These are phyloP conservation scores for Zaprionus vittiger DNA, from an alignment of 1,140 invertebrate species.

Conservation along the genomic window DNA sequence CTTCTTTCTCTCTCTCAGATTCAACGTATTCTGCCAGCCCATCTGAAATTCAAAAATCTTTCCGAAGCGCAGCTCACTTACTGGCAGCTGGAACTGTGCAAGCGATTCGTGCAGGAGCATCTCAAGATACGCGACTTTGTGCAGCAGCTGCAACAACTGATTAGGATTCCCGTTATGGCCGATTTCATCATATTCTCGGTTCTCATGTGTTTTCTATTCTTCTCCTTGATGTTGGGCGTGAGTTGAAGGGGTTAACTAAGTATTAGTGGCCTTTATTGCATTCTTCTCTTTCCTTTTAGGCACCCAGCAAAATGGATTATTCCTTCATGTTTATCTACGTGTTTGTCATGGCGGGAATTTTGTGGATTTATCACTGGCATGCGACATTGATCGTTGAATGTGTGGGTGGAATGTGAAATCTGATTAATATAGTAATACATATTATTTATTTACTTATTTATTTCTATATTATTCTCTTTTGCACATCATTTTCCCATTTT, in stretches of 20 bases:
- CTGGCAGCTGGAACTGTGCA: conserved; percentile 59
- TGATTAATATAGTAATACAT: neutral
- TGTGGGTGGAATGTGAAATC: conserved; percentile 26
- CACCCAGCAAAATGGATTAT: conserved; percentile 68
- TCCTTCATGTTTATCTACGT: conserved; percentile 73
- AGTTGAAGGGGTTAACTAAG: neutral
- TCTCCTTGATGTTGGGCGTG: conserved; percentile 62
- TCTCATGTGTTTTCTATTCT: conserved; percentile 75
- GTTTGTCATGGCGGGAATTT: conserved; percentile 68
- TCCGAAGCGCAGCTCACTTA: conserved; percentile 16
- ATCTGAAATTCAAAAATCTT: conserved; percentile 6
- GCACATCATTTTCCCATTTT: neutral
- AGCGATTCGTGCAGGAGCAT: conserved; percentile 57
- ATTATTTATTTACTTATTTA: neutral
- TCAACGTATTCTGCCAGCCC: conserved; percentile 18
- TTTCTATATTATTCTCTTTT: neutral
- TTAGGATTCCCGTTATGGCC: conserved; percentile 64
- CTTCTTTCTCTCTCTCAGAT: conserved; percentile 23
- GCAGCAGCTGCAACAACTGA: conserved; percentile 53
- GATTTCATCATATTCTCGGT: conserved; percentile 76
- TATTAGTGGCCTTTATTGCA: neutral
- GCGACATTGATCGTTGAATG: conserved; percentile 61
- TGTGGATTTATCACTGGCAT: conserved; percentile 79
- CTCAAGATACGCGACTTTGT: conserved; percentile 55
- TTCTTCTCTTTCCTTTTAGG: conserved; percentile 19